Percentiles rank a stretch among this genome's conserved stretches.
phyloP scores from a whole-genome alignment of 2,113 vertebrate genomes.

The Chunga burmeisteri region DNA sequence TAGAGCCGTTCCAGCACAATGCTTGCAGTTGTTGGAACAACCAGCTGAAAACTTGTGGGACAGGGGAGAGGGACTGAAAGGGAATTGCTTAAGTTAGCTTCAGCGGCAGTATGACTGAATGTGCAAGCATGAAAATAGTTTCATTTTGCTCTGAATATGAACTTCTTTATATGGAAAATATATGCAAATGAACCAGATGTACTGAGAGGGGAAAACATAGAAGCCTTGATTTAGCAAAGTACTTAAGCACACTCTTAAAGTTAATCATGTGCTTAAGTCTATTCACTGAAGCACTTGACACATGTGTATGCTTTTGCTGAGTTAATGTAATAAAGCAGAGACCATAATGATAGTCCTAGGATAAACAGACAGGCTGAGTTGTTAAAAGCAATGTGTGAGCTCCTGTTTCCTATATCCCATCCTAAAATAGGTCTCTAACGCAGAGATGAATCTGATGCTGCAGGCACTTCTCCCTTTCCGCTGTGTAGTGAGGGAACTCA shows the following conservation, averaged over 20 bases:
- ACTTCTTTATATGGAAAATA: constrained; percentile 54
- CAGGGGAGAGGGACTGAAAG: neutral
- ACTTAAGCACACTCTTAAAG: constrained; percentile 64
- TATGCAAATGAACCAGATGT: constrained; percentile 58
- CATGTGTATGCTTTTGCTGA: constrained; percentile 65
- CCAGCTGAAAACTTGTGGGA: neutral
- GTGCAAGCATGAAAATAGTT: neutral
- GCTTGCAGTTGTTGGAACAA: neutral
- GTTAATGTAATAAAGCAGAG: constrained; percentile 65
- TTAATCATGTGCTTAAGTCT: constrained; percentile 68
- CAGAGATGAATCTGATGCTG: neutral
- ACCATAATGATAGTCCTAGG: constrained; percentile 59
- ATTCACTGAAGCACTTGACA: constrained; percentile 58
- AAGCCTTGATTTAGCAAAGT: constrained; percentile 57
- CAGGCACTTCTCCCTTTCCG: neutral
- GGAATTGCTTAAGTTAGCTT: constrained; percentile 1
- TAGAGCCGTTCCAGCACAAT: neutral
- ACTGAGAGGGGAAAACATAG: constrained; percentile 39
- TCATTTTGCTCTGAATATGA: constrained; percentile 7
- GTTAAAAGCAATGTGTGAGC: neutral
- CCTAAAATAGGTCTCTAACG: constrained; percentile 7
- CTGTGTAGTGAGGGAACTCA: neutral
- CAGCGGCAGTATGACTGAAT: neutral
- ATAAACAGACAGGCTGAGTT: constrained; percentile 56
- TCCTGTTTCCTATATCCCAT: constrained; percentile 18